These are phyloP conservation scores for Corythornis vintsioides DNA, from an alignment of 2,113 vertebrate species.

Conservation along the genomic window DNA sequence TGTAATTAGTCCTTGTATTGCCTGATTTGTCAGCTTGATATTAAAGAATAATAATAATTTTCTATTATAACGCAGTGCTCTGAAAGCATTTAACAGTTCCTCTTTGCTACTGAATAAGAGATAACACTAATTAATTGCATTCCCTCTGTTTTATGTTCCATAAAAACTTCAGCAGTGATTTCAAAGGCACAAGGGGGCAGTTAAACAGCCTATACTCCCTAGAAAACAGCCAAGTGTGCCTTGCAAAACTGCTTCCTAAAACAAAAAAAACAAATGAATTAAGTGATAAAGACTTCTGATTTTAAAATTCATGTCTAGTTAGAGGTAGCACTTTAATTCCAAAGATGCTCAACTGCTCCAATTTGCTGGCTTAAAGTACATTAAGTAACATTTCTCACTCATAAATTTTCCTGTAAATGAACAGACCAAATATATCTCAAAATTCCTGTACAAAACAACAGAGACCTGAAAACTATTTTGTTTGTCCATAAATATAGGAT, in stretches of 20 bases:
- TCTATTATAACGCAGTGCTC: neutral
- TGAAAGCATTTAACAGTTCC: slow-evolving; percentile 6
- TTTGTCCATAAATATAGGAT: neutral
- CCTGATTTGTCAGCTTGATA: neutral
- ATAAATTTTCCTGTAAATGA: neutral
- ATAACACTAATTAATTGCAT: slow-evolving; percentile 14
- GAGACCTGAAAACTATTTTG: neutral
- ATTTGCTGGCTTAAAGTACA: neutral
- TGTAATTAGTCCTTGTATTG: neutral
- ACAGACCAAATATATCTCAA: neutral
- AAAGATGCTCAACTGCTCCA: neutral
- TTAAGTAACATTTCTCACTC: neutral
- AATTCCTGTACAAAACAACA: neutral
- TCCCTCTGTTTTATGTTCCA: slow-evolving; percentile 21
- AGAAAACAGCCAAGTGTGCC: neutral
- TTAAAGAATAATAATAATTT: slow-evolving; percentile 30
- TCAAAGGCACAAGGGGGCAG: slow-evolving; percentile 30
- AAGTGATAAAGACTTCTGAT: neutral
- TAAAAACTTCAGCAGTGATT: slow-evolving; percentile 17
- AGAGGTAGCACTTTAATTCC: neutral
- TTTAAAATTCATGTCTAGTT: neutral
- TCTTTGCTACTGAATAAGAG: neutral
- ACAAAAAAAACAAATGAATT: neutral
- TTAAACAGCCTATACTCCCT: neutral
- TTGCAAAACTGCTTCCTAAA: neutral